Conservation (phyloP, 2,888 invertebrate species). For the Drosophila acutilabella region DNA sequence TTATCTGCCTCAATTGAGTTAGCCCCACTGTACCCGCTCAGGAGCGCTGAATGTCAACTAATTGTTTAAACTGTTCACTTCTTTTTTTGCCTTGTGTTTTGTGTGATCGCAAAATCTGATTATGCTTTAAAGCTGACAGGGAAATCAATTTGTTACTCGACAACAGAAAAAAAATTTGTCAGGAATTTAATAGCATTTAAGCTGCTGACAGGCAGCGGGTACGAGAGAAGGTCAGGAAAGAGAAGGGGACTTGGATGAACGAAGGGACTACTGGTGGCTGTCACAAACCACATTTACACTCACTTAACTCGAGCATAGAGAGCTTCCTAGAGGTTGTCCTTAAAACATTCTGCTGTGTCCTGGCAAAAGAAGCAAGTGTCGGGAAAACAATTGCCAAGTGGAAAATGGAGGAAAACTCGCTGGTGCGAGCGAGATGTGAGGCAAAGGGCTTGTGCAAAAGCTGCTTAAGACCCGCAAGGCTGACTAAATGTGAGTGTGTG, state of each 20-base stretch:
- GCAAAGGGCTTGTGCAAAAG: constrained; percentile 67
- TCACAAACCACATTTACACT: constrained; percentile 72
- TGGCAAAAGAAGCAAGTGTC: constrained; percentile 42
- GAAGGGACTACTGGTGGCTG: constrained; percentile 9
- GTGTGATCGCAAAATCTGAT: constrained; percentile 50
- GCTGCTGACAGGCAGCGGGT: constrained; percentile 48
- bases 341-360: constrained; percentile 24
- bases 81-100: constrained; percentile 11
- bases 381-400: constrained; percentile 71
- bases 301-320: constrained; percentile 69
- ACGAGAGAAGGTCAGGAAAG: too few species aligned
- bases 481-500: constrained; percentile 27
- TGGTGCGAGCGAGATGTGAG: constrained; percentile 13
- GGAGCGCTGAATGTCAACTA: constrained; percentile 31
- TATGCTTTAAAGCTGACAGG: constrained; percentile 40
- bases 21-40: constrained; percentile 28
- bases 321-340: constrained; percentile 44
- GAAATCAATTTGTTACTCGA: constrained; percentile 46
- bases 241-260: not conserved
- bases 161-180: constrained; percentile 69
- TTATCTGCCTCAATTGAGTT: constrained; percentile 69
- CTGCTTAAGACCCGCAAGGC: constrained; percentile 81
- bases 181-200: constrained; percentile 80
- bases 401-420: constrained; percentile 20
- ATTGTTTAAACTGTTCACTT: constrained; percentile 7